Conservation (phyloP, 2,797 vertebrate species). For the Ptychadena robeensis region DNA sequence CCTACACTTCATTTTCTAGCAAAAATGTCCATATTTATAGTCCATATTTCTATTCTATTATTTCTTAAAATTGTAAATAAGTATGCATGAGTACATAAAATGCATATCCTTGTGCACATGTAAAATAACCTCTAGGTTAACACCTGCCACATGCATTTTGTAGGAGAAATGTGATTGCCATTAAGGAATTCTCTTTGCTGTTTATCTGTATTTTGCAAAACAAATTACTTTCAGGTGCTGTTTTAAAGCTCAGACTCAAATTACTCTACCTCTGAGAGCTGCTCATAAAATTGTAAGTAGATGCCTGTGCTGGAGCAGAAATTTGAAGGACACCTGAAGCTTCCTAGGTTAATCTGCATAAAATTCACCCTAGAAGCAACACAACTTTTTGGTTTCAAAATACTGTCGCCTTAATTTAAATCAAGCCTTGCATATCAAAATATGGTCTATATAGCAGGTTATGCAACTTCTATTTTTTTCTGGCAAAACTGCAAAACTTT, state of each 20-base stretch:
- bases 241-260: constrained; percentile 52
- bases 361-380: constrained; percentile 18
- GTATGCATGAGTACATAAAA: constrained; percentile 20
- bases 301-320: constrained; percentile 36
- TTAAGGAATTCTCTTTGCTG: constrained; percentile 49
- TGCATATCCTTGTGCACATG: constrained; percentile 33
- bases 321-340: constrained; percentile 53
- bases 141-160: constrained; percentile 52
- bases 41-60: constrained; percentile 8
- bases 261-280: constrained; percentile 40
- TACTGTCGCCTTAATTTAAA: constrained; percentile 44
- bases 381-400: constrained; percentile 32
- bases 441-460: constrained; percentile 18
- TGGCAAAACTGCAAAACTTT: no score
- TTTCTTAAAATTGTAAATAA: constrained; percentile 28
- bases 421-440: constrained; percentile 50
- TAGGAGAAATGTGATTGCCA: constrained; percentile 39
- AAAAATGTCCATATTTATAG: not conserved
- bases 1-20: not conserved
- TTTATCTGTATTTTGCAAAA: constrained; percentile 58
- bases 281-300: constrained; percentile 57
- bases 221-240: constrained; percentile 58
- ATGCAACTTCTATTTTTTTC: no score
- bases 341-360: constrained; percentile 37
- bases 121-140: constrained; percentile 43